These are phyloP conservation scores for Ophonus ardosiacus DNA, from an alignment of 2,888 invertebrate species.

Conservation along the genomic window DNA sequence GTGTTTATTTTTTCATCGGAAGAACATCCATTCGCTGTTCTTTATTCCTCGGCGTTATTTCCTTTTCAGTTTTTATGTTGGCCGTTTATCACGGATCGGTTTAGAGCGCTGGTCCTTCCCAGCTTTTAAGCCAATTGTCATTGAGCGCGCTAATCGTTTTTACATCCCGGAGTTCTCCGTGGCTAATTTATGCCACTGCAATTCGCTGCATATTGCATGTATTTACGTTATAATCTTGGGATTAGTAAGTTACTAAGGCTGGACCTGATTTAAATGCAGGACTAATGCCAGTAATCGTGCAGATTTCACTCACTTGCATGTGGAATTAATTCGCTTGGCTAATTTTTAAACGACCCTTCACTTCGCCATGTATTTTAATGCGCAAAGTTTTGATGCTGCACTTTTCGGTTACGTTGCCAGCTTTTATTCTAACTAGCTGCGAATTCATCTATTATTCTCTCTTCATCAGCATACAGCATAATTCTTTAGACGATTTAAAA, in stretches of 20 bases:
- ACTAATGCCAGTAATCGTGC: slow-evolving; percentile 31
- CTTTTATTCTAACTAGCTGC: not conserved
- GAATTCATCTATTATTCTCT: not conserved
- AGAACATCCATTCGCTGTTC: slow-evolving; percentile 50
- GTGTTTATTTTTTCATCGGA: slow-evolving; percentile 59
- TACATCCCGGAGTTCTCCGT: not conserved
- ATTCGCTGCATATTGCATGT: slow-evolving; percentile 45
- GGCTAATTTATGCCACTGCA: slow-evolving; percentile 42
- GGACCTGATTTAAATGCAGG: slow-evolving; percentile 15
- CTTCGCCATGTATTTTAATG: not conserved
- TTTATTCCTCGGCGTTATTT: slow-evolving; percentile 57
- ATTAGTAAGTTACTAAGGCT: slow-evolving; percentile 31
- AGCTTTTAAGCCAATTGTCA: slow-evolving; percentile 36
- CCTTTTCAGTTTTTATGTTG: slow-evolving; percentile 59
- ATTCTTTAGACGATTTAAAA: too few species aligned
- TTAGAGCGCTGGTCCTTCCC: not conserved
- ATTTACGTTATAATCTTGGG: slow-evolving; percentile 46
- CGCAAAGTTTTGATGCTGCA: not conserved
- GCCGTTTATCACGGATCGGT: slow-evolving; percentile 51
- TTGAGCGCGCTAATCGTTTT: slow-evolving; percentile 51
- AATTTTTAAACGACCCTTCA: not conserved
- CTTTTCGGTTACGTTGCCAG: not conserved
- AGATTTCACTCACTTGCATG: slow-evolving; percentile 21
- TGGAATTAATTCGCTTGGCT: slow-evolving; percentile 31
- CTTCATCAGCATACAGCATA: too few species aligned